These are phyloP conservation scores for Todus mexicanus DNA, from an alignment of 2,797 vertebrate species.

Conservation along the genomic window DNA sequence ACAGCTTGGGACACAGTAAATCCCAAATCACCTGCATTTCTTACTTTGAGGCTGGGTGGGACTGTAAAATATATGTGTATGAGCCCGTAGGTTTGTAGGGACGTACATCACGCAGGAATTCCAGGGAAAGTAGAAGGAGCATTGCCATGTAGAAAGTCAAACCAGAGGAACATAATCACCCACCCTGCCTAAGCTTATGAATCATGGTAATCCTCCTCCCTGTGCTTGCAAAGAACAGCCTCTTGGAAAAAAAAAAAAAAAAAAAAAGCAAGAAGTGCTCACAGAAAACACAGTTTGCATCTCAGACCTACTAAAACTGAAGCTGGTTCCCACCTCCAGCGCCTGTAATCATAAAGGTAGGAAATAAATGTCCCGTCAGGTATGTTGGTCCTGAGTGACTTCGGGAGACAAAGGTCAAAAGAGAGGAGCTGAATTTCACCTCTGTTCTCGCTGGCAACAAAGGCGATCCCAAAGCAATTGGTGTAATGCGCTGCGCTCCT, in stretches of 20 bases:
- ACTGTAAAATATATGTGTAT: background rate
- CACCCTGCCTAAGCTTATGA: background rate
- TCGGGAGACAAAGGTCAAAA: background rate
- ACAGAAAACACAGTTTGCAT: background rate
- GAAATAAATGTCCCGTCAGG: background rate
- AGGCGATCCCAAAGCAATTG: background rate
- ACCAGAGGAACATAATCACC: background rate
- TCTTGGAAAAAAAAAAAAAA: background rate
- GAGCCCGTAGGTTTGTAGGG: accelerated
- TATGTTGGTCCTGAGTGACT: background rate
- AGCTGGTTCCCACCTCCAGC: background rate
- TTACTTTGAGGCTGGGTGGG: background rate
- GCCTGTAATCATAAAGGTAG: background rate
- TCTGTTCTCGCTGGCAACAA: background rate
- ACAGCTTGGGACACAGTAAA: background rate
- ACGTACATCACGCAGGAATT: background rate
- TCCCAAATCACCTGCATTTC: background rate
- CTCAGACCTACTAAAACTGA: background rate
- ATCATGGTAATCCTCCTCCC: background rate
- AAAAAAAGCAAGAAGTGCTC: background rate
- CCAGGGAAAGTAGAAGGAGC: background rate
- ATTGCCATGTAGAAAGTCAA: background rate
- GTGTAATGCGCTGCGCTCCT: background rate
- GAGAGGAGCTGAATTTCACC: background rate
- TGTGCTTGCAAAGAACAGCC: background rate